Base-by-base conservation (phyloP, 2,113 vertebrate genomes). In the Egretta garzetta region DNA sequence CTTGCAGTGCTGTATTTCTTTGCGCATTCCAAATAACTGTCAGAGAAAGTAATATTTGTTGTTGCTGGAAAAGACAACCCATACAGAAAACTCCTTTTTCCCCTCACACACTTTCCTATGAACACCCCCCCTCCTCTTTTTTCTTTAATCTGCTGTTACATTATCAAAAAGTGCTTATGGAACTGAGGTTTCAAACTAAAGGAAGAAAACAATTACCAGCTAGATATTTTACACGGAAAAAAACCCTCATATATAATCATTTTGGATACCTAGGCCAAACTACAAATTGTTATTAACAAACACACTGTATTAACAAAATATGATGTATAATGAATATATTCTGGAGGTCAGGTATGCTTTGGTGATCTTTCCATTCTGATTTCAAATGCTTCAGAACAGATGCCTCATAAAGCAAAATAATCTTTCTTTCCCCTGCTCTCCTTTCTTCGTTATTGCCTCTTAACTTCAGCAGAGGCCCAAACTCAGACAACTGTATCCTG, bases 1-100 rank as follows among this genome's bases (percentile, higher is more conserved):
- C 35, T 92, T 35, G 17, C 14, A 95, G 47, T 39, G 11, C 35
- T 73, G 13, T 85, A 47, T 50, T 91, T 45, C 64, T 74, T 71
- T 49, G 35, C 26, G 92, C 23, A 16, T 30, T 53, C 23, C 55
- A 84, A 94, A 35, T 58, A 86, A 53, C 15, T 28, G 26, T 30
- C 63, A 76, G 23, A 49, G 10, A 91, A 97, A 86, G 71, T 59
- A 95, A 21, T 77, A 75, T 56, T 88, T 88, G 20, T 23, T 88
- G 43, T 19, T 91, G 50, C 26, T 83, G 26, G 23, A 70, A 73
- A 84, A 92, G 87, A 49, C 2, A 73, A 22, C 8, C 20, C 23
- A 53, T 49, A 47, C 5, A 49, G 41, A 68, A 90, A 88, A 83
- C 21, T 58, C 17, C 27, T 67, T 71, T 63, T 3, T 3, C 8